phyloP scores from a whole-genome alignment of 2,113 vertebrate genomes.

The Leptocoma aspasia region DNA sequence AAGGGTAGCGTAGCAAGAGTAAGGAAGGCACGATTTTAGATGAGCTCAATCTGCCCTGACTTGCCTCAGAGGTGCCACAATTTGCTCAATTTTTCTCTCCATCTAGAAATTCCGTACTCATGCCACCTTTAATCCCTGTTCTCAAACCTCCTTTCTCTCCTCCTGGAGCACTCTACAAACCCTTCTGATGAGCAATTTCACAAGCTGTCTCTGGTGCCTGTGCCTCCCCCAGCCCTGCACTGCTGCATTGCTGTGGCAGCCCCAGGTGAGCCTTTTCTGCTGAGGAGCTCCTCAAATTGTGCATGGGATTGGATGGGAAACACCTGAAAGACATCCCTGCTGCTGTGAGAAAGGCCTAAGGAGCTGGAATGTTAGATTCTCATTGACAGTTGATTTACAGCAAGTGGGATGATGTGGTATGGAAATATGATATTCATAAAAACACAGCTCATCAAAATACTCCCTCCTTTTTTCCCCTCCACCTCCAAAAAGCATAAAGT shows the following conservation, averaged over 20 bases:
- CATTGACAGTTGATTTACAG: neutral
- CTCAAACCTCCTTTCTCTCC: neutral
- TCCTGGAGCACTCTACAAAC: neutral
- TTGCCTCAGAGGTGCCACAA: neutral
- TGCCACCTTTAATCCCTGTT: neutral
- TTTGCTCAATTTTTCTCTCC: neutral
- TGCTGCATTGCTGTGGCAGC: neutral
- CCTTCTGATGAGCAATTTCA: neutral
- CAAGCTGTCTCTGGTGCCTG: neutral
- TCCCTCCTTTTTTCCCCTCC: neutral
- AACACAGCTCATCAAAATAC: neutral
- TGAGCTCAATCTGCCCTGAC: neutral
- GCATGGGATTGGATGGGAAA: neutral
- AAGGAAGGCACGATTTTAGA: neutral
- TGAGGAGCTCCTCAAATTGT: neutral
- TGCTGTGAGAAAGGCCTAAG: neutral
- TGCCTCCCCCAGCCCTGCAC: neutral
- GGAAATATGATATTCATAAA: neutral
- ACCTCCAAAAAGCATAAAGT: neutral
- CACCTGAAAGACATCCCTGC: neutral
- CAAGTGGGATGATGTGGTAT: neutral
- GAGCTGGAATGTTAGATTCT: neutral
- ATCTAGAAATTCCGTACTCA: neutral
- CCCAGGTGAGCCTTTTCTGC: neutral
- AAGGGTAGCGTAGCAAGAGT: neutral